Evolutionary conservation across 2,113 vertebrate genomes (phyloP).

Genomic region (Canis aureus): DNA sequence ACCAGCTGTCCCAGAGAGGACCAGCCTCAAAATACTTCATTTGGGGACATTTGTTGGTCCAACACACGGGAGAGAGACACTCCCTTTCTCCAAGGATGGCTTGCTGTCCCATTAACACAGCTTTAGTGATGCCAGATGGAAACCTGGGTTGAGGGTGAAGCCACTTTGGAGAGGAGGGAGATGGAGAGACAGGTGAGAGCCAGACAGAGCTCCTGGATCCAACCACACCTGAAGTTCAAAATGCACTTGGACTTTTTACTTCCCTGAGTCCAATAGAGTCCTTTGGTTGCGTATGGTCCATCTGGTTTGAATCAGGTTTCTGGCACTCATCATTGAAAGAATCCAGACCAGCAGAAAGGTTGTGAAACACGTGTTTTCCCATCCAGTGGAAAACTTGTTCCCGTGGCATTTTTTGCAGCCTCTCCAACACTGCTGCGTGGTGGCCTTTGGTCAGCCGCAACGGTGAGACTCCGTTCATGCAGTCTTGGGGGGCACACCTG

Average conservation of each 20-base stretch:
- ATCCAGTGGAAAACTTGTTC: background rate
- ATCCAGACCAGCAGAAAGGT: no score
- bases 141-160: background rate
- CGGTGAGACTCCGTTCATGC: fast-evolving
- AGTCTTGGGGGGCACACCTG: background rate
- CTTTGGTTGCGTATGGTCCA: background rate
- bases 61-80: background rate
- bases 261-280: background rate
- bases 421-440: background rate
- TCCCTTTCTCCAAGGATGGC: background rate
- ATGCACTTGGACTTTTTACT: background rate
- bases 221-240: background rate
- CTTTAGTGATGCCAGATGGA: background rate
- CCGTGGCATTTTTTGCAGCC: background rate
- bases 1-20: background rate
- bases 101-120: fast-evolving
- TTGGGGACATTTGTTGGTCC: background rate
- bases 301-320: background rate
- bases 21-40: background rate
- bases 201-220: background rate
- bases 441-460: background rate
- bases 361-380: background rate
- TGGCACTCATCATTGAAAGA: background rate
- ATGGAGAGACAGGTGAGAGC: background rate
- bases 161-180: background rate